These are phyloP conservation scores for Clitarchus hookeri DNA, from an alignment of 2,888 invertebrate genomes.

Conservation along the genomic window DNA sequence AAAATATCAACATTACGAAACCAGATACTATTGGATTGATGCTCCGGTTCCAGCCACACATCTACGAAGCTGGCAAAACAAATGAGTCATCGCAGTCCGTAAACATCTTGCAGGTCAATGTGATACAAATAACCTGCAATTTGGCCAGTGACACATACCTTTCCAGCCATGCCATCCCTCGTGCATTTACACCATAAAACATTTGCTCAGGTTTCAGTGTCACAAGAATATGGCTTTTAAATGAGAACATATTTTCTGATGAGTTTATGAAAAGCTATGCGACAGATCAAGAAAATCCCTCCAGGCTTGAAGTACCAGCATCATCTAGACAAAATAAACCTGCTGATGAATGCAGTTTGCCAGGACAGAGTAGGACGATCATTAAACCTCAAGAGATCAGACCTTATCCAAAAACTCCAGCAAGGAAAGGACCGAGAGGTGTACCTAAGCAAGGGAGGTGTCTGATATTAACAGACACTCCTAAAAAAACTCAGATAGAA, in stretches of 20 bases:
- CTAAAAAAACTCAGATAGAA: neutral
- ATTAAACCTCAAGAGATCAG: neutral
- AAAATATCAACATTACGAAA: no score
- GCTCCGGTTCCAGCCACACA: no score
- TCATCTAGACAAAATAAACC: neutral
- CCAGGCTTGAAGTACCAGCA: neutral
- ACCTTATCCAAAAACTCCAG: slow-evolving; percentile 20
- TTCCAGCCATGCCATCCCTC: no score
- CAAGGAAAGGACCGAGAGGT: neutral
- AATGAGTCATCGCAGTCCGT: no score
- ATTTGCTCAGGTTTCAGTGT: slow-evolving; percentile 11
- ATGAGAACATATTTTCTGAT: slow-evolving; percentile 1
- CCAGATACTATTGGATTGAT: no score
- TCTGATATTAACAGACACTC: slow-evolving; percentile 10
- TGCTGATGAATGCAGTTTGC: neutral
- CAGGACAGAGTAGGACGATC: neutral
- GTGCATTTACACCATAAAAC: slow-evolving; percentile 20
- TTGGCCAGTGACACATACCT: no score
- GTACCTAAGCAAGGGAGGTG: neutral
- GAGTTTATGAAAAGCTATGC: neutral
- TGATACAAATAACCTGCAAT: no score
- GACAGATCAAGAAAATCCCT: neutral
- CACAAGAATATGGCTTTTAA: slow-evolving; percentile 23
- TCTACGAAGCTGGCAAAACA: no score
- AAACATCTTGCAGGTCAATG: no score